Percentiles rank a stretch among this genome's conserved stretches.
phyloP scores from a whole-genome alignment of 2,888 invertebrate genomes.

The Leuctra nigra region DNA sequence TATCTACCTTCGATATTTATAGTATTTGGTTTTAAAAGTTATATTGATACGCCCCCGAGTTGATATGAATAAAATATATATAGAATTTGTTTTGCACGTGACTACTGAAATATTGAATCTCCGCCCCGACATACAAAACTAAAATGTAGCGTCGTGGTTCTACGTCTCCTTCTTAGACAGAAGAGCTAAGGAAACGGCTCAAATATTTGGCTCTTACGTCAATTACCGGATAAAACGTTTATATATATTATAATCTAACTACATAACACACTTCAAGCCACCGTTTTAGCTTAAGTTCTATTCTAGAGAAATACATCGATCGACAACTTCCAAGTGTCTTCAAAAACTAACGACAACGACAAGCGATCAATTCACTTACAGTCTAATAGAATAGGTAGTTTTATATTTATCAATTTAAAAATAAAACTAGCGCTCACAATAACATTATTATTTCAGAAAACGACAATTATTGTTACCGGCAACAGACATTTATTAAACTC shows the following conservation, averaged over 20 bases:
- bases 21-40: not conserved
- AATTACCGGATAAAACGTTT: not conserved
- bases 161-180: too few species aligned
- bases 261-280: too few species aligned
- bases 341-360: not conserved
- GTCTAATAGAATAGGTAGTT: not conserved
- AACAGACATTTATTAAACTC: not conserved
- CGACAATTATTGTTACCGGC: constrained; percentile 2
- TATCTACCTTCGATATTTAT: not conserved
- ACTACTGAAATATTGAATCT: not conserved
- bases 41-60: not conserved
- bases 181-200: too few species aligned
- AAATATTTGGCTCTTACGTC: not conserved
- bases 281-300: too few species aligned
- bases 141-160: too few species aligned
- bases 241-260: too few species aligned
- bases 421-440: constrained; percentile 27
- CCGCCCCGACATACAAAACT: not conserved
- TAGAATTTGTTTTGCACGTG: not conserved
- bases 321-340: not conserved
- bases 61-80: not conserved
- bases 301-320: not conserved
- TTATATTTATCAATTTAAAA: constrained; percentile 17
- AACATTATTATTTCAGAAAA: constrained; percentile 19
- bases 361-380: not conserved